Percentiles rank a stretch among this genome's conserved stretches.
Evolutionary conservation across 2,797 vertebrate genomes (phyloP).

Genomic region (Eulemur mongoz): DNA sequence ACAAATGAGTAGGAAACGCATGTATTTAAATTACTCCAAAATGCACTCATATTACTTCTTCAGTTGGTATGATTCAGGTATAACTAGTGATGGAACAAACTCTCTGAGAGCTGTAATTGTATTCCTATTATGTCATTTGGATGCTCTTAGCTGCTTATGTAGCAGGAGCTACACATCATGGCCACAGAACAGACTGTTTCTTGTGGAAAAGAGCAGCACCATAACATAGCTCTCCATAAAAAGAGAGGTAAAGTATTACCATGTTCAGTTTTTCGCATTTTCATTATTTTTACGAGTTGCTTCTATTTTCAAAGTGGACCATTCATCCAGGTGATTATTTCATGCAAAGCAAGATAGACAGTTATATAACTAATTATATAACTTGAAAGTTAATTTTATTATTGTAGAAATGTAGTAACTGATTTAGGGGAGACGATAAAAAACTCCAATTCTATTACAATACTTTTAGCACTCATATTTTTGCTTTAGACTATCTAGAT

Average conservation of each 20-base stretch:
- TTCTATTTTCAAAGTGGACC: conserved; percentile 25
- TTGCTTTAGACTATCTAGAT: not conserved
- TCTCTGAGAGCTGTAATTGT: conserved; percentile 53
- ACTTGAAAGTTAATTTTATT: conserved; percentile 14
- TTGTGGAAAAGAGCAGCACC: conserved; percentile 7
- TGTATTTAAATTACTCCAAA: conserved; percentile 51
- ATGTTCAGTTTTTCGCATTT: not conserved
- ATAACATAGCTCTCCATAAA: not conserved
- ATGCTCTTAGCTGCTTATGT: conserved; percentile 48
- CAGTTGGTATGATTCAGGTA: conserved; percentile 14
- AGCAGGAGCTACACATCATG: conserved; percentile 24
- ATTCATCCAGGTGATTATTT: not conserved
- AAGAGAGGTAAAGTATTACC: not conserved
- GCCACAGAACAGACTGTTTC: conserved; percentile 40
- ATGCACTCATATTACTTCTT: conserved; percentile 39
- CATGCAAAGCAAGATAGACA: not conserved
- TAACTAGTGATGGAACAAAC: not conserved
- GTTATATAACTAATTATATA: not conserved
- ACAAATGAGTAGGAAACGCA: conserved; percentile 40
- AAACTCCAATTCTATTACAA: not conserved
- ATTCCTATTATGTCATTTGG: conserved; percentile 61
- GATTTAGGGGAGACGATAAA: not conserved
- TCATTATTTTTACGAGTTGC: not conserved
- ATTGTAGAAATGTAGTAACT: not conserved
- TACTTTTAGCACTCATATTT: not conserved